Evolutionary conservation across 2,113 vertebrate genomes (phyloP).

Genomic region (Catharus bicknelli): DNA sequence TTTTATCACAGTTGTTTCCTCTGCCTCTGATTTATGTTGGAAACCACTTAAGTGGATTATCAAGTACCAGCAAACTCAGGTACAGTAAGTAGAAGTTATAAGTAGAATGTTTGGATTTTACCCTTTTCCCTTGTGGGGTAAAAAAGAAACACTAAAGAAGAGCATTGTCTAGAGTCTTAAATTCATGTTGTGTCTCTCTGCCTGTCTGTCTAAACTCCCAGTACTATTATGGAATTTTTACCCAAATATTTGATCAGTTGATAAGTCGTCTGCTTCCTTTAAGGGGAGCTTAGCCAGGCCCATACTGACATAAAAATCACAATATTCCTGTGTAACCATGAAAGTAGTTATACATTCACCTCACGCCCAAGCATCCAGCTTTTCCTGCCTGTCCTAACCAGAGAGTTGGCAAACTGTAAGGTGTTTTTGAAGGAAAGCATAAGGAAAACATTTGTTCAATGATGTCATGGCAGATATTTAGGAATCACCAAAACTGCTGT

Average conservation of each 20-base stretch:
- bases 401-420: not conserved
- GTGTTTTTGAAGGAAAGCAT: not conserved
- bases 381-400: not conserved
- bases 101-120: not conserved
- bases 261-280: not conserved
- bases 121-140: not conserved
- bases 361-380: not conserved
- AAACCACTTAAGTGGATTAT: conserved; percentile 81
- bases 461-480: not conserved
- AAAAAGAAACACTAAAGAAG: not conserved
- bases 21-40: conserved; percentile 81
- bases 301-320: not conserved
- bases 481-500: not conserved
- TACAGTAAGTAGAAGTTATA: conserved; percentile 46
- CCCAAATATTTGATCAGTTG: not conserved
- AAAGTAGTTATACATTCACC: not conserved
- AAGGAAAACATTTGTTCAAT: not conserved
- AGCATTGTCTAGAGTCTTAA: not conserved
- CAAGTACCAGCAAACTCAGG: conserved; percentile 81
- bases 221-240: not conserved
- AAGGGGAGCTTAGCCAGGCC: not conserved
- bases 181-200: not conserved
- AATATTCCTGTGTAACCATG: not conserved
- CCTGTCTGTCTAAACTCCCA: not conserved
- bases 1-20: conserved; percentile 78